phyloP scores from a whole-genome alignment of 2,113 vertebrate genomes.

The Planiliza haematocheilus region DNA sequence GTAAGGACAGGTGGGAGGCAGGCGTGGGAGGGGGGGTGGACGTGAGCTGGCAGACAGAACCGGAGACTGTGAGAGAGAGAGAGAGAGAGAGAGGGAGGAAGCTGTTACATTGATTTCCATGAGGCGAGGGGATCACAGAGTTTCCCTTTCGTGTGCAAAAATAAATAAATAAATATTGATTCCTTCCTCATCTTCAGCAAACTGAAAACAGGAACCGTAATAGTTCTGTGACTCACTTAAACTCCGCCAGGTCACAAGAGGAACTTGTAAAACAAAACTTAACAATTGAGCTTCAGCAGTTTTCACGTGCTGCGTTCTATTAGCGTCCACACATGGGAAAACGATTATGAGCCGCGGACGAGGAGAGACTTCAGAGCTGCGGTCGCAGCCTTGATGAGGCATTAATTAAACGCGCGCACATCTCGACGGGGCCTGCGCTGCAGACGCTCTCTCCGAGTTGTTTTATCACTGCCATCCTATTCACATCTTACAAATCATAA shows the following conservation, averaged over 20 bases:
- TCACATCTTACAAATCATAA: constrained; percentile 52
- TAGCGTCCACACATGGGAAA: constrained; percentile 23
- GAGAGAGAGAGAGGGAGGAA: constrained; percentile 28
- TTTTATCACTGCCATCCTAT: constrained; percentile 34
- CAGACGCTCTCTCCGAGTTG: constrained; percentile 25
- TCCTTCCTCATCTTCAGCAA: constrained; percentile 35
- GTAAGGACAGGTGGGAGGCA: constrained; percentile 52
- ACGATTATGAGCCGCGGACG: constrained; percentile 1
- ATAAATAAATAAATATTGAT: constrained; percentile 67
- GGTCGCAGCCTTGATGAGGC: constrained; percentile 32
- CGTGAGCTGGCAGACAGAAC: constrained; percentile 22
- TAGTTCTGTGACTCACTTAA: constrained; percentile 49
- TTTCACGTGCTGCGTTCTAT: constrained; percentile 46
- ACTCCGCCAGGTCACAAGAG: constrained; percentile 23
- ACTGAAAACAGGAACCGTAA: constrained; percentile 50
- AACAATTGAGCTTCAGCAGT: constrained; percentile 33
- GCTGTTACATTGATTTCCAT: constrained; percentile 62
- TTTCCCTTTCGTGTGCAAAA: constrained; percentile 59
- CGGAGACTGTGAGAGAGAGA: constrained; percentile 4
- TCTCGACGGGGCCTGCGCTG: constrained; percentile 30
- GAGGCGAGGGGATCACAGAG: constrained; percentile 34
- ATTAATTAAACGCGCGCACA: constrained; percentile 60
- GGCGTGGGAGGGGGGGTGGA: background rate
- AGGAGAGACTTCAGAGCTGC: constrained; percentile 22
- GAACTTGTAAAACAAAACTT: constrained; percentile 33